These are phyloP conservation scores for Rhea pennata DNA, from an alignment of 2,113 vertebrate species.

Conservation along the genomic window DNA sequence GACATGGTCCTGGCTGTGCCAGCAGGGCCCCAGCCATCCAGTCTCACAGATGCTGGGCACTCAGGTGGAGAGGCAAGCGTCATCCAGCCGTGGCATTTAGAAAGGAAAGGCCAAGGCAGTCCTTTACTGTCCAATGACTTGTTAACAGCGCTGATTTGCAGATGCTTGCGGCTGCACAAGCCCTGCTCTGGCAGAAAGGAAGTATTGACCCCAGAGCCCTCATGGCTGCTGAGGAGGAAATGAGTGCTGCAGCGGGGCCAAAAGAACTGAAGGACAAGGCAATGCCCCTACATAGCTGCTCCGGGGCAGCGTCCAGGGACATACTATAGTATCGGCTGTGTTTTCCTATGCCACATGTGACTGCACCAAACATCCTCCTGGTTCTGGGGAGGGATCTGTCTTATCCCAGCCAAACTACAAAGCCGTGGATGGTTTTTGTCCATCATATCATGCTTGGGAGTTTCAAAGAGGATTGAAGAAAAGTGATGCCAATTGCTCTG, in stretches of 20 bases:
- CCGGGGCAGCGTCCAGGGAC: accelerated
- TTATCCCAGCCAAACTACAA: neutral
- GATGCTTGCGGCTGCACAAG: neutral
- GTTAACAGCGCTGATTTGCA: neutral
- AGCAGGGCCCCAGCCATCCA: neutral
- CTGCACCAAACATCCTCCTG: neutral
- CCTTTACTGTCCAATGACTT: neutral
- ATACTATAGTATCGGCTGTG: neutral
- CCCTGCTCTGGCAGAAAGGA: neutral
- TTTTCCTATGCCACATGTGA: neutral
- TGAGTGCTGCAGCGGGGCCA: neutral
- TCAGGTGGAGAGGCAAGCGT: neutral
- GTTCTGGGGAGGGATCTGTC: neutral
- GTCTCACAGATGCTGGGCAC: neutral
- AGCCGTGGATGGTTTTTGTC: neutral
- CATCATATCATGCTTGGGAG: neutral
- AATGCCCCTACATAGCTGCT: neutral
- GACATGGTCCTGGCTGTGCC: neutral
- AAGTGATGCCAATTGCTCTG: neutral
- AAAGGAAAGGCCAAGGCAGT: neutral
- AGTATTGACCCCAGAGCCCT: neutral
- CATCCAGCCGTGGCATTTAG: neutral
- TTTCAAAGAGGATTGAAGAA: constrained; percentile 38
- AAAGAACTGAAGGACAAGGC: neutral
- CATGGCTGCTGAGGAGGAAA: neutral